Percentiles rank a stretch among this genome's conserved stretches.
Evolutionary conservation across 1,140 invertebrate genomes (phyloP).

Genomic region (Pachypsylla venusta): DNA sequence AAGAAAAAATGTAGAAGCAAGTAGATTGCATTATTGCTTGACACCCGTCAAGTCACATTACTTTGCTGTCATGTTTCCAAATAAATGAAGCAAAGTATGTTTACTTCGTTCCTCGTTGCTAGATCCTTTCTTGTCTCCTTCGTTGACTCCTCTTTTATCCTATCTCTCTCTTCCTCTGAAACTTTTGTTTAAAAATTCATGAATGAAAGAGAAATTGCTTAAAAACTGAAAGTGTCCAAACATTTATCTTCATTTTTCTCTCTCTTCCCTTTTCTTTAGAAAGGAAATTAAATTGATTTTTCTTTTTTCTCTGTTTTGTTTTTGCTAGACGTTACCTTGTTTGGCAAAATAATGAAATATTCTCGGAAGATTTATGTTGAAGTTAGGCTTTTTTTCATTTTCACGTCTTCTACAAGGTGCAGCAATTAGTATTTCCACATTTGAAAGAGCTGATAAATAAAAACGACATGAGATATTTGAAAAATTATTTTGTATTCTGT

Average conservation of each 20-base stretch:
- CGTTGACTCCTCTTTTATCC: too few relatives aligned
- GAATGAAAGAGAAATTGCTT: slow-evolving; percentile 2
- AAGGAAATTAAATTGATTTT: background rate
- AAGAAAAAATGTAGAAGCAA: slow-evolving; percentile 2
- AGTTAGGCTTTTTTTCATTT: too few relatives aligned
- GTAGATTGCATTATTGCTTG: slow-evolving; percentile 9
- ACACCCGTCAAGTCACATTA: slow-evolving; percentile 3
- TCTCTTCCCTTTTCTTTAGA: background rate
- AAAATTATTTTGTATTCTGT: too few relatives aligned
- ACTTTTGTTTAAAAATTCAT: slow-evolving; percentile 6
- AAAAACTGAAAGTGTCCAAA: background rate
- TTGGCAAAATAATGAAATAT: too few relatives aligned
- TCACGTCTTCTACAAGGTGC: too few relatives aligned
- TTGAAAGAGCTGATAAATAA: too few relatives aligned
- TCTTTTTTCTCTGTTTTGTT: too few relatives aligned
- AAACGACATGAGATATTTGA: too few relatives aligned
- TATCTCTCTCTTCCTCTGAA: too few relatives aligned
- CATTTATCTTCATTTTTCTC: background rate
- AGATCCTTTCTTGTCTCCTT: background rate
- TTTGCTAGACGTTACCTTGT: too few relatives aligned
- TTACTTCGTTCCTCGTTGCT: background rate
- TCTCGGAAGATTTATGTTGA: too few relatives aligned
- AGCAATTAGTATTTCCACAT: too few relatives aligned
- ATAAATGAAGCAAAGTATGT: slow-evolving; percentile 3
- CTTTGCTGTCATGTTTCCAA: slow-evolving; percentile 5